Evolutionary conservation across 1,140 invertebrate genomes (phyloP).

Genomic region (Pseudobourletiella spinata): DNA sequence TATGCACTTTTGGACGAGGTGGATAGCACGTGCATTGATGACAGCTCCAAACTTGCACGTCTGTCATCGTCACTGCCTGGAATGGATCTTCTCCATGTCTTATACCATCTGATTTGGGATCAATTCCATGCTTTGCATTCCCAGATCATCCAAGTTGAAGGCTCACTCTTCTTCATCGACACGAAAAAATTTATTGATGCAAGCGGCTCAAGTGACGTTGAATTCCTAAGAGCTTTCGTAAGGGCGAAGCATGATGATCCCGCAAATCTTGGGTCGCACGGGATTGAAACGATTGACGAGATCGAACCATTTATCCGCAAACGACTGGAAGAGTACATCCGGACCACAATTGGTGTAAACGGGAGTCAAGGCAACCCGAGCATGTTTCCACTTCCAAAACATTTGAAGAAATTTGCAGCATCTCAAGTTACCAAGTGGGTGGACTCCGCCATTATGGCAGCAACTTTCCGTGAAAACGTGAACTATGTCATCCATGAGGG

Average conservation of each 20-base stretch:
- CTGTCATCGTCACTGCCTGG: conserved; percentile 9
- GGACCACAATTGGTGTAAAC: neutral
- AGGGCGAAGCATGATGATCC: neutral
- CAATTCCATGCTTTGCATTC: neutral
- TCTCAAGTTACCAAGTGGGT: conserved; percentile 16
- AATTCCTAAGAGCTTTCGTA: neutral
- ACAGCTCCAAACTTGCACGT: conserved; percentile 7
- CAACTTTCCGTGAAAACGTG: conserved; percentile 11
- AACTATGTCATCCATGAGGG: conserved; percentile 11
- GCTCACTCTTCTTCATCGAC: neutral
- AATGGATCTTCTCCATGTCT: conserved; percentile 17
- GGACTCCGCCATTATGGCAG: conserved; percentile 7
- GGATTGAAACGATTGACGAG: neutral
- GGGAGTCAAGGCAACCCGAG: neutral
- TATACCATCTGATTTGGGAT: conserved; percentile 19
- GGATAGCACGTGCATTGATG: conserved; percentile 23
- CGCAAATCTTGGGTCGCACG: neutral
- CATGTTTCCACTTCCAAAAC: neutral
- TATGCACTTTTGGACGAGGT: conserved; percentile 20
- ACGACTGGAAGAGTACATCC: neutral
- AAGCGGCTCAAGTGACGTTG: neutral
- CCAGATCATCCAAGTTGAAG: neutral
- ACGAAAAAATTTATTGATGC: neutral
- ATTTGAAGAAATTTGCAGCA: conserved; percentile 1
- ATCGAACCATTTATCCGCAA: neutral